Evolutionary conservation across 2,888 invertebrate genomes (phyloP).

Genomic region (Alloplasta piceator): DNA sequence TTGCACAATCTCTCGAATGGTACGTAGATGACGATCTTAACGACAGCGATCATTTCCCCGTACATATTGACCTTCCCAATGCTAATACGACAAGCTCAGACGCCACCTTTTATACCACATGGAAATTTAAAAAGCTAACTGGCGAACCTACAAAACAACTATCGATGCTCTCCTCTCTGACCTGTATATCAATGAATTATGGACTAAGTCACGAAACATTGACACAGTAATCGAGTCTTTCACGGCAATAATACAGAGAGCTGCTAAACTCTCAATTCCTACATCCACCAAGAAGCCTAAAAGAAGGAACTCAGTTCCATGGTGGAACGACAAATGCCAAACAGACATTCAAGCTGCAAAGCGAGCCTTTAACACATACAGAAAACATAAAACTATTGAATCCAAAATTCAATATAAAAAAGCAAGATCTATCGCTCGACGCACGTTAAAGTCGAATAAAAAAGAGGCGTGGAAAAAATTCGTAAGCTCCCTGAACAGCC

Average conservation of each 20-base stretch:
- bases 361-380: neutral
- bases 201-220: too few relatives aligned
- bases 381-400: neutral
- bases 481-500: neutral
- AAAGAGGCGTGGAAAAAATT: neutral
- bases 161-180: too few relatives aligned
- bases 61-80: slow-evolving; percentile 36
- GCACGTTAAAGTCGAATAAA: neutral
- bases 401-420: neutral
- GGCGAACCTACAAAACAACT: too few relatives aligned
- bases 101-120: too few relatives aligned
- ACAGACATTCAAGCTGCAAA: neutral
- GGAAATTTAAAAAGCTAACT: too few relatives aligned
- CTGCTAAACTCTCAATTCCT: neutral
- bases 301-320: neutral
- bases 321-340: slow-evolving; percentile 16
- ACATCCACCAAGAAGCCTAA: neutral
- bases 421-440: neutral
- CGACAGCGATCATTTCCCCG: slow-evolving; percentile 62
- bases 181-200: too few relatives aligned
- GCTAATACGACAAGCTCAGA: too few relatives aligned
- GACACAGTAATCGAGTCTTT: too few relatives aligned
- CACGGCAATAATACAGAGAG: too few relatives aligned
- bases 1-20: slow-evolving; percentile 48
- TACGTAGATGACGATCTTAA: slow-evolving; percentile 22